A percentile compares a stretch with the other conserved stretches of the same genome.
phyloP scores from a whole-genome alignment of 2,888 invertebrate genomes.

The Chaetogeoica ovagalla region DNA sequence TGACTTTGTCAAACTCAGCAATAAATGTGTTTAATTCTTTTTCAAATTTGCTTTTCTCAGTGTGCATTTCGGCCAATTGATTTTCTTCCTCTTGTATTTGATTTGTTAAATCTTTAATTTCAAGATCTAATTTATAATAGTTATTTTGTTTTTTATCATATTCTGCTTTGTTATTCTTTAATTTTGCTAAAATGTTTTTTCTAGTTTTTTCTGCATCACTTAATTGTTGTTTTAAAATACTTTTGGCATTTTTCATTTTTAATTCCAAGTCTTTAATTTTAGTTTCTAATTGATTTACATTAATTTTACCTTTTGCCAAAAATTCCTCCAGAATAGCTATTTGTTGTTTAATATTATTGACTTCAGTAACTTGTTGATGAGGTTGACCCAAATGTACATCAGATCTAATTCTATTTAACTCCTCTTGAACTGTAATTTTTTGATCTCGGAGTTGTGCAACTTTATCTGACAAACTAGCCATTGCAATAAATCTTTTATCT shows the following conservation, averaged over 20 bases:
- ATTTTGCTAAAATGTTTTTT: conserved; percentile 28
- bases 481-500: conserved; percentile 22
- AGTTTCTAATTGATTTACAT: conserved; percentile 33
- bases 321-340: conserved; percentile 46
- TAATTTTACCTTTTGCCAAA: conserved; percentile 30
- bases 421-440: conserved; percentile 30
- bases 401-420: conserved; percentile 32
- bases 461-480: conserved; percentile 20
- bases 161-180: conserved; percentile 29
- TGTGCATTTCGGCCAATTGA: conserved; percentile 24
- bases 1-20: not conserved
- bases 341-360: conserved; percentile 44
- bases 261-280: conserved; percentile 45
- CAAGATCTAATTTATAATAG: conserved; percentile 36
- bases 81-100: conserved; percentile 46
- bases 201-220: conserved; percentile 40
- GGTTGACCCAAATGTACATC: conserved; percentile 44
- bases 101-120: conserved; percentile 29
- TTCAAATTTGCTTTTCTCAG: not conserved
- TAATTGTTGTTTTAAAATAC: conserved; percentile 42
- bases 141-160: conserved; percentile 38
- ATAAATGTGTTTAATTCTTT: not conserved
- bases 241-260: conserved; percentile 44
- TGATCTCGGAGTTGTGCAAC: conserved; percentile 15
- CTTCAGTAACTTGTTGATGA: conserved; percentile 53